These are phyloP conservation scores for Drosophila gaucha DNA, from an alignment of 2,888 invertebrate species.

Conservation along the genomic window DNA sequence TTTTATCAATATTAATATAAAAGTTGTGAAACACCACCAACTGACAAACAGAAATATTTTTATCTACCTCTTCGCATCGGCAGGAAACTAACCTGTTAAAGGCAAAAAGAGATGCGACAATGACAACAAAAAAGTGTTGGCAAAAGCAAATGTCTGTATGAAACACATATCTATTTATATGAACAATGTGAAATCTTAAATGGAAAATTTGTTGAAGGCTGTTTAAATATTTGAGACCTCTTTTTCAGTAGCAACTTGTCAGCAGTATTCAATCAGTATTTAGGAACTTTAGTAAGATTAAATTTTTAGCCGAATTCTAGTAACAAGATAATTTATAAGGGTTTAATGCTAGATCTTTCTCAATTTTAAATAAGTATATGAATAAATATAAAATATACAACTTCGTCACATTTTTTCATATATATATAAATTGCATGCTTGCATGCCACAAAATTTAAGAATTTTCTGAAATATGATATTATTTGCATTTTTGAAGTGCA, in stretches of 20 bases:
- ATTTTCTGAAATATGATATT: slow-evolving; percentile 1
- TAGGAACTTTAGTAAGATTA: too few species aligned
- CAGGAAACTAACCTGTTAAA: slow-evolving; percentile 7
- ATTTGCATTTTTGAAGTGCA: slow-evolving; percentile 11
- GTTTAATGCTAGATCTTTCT: too few species aligned
- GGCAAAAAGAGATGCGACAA: background rate
- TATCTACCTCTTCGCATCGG: slow-evolving; percentile 4
- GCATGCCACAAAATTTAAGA: background rate
- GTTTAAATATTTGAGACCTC: background rate
- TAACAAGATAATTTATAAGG: too few species aligned
- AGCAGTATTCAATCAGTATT: background rate
- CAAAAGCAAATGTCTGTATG: background rate
- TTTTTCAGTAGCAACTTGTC: background rate
- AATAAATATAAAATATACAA: too few species aligned
- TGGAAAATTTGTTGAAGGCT: background rate
- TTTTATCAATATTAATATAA: slow-evolving; percentile 6
- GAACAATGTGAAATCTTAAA: background rate
- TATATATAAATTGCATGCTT: background rate
- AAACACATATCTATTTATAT: background rate
- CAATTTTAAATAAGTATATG: too few species aligned
- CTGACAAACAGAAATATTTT: slow-evolving; percentile 6
- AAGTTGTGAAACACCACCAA: background rate
- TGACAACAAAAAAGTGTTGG: background rate
- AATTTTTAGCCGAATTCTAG: too few species aligned
- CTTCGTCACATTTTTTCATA: too few species aligned